phyloP scores from a whole-genome alignment of 2,797 vertebrate species.

The Artibeus jamaicensis region DNA sequence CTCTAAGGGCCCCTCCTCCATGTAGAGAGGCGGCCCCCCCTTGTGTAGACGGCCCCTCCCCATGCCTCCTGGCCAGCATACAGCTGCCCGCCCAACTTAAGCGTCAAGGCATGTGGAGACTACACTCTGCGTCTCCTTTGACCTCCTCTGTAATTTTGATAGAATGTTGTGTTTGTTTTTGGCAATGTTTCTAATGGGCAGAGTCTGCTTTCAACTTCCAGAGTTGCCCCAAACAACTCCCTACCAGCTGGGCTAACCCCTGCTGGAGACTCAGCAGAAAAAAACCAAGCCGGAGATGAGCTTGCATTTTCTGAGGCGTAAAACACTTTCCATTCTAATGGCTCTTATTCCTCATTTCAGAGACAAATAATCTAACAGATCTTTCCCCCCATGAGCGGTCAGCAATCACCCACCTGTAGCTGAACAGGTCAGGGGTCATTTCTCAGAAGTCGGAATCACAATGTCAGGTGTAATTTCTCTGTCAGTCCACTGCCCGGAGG shows the following conservation, averaged over 20 bases:
- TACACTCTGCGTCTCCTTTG: background rate
- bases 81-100: background rate
- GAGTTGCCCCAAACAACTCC: background rate
- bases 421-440: background rate
- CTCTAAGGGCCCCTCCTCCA: background rate
- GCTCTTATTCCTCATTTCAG: background rate
- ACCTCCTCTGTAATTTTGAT: background rate
- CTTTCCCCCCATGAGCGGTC: background rate
- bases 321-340: background rate
- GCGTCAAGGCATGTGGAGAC: accelerated
- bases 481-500: accelerated
- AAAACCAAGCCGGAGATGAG: accelerated
- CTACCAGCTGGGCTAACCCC: background rate
- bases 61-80: background rate
- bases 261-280: accelerated
- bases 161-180: background rate
- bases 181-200: background rate
- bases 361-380: background rate
- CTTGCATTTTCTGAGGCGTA: background rate
- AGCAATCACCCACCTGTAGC: too few species aligned
- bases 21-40: background rate
- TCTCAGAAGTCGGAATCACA: background rate
- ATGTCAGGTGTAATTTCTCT: background rate
- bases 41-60: too few species aligned
- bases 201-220: background rate